Evolutionary conservation across 2,888 invertebrate genomes (phyloP).

Genomic region (Drosophila meridionalis): DNA sequence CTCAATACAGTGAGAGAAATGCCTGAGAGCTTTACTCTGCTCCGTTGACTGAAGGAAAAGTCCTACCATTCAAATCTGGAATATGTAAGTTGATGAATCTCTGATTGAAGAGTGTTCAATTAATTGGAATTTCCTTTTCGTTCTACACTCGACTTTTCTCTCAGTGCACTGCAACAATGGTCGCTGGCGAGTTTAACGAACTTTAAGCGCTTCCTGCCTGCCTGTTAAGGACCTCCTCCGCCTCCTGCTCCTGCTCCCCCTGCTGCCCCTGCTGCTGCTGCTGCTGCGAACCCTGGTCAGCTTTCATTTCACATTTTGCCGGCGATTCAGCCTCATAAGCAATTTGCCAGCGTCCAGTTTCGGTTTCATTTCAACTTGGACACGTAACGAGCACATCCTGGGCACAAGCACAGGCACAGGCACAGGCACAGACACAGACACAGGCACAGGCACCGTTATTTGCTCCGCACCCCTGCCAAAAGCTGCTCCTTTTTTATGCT

Average conservation of each 20-base stretch:
- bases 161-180: constrained; percentile 52
- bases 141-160: constrained; percentile 4
- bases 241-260: not conserved
- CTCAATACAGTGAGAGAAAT: constrained; percentile 35
- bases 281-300: constrained; percentile 34
- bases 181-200: constrained; percentile 75
- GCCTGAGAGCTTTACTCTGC: not conserved
- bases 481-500: constrained; percentile 5
- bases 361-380: constrained; percentile 73
- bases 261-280: not conserved
- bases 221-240: constrained; percentile 39
- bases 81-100: not conserved
- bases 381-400: constrained; percentile 68
- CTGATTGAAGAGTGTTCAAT: not conserved
- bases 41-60: not conserved
- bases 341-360: constrained; percentile 71
- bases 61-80: not conserved
- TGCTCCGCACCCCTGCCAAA: constrained; percentile 16
- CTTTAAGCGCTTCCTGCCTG: constrained; percentile 71
- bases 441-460: constrained; percentile 47
- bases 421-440: not conserved
- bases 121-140: not conserved
- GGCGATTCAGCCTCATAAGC: constrained; percentile 58
- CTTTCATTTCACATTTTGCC: constrained; percentile 71
- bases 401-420: not conserved